Conservation (phyloP, 2,113 vertebrate species). For the Amblyopsis rosae region DNA sequence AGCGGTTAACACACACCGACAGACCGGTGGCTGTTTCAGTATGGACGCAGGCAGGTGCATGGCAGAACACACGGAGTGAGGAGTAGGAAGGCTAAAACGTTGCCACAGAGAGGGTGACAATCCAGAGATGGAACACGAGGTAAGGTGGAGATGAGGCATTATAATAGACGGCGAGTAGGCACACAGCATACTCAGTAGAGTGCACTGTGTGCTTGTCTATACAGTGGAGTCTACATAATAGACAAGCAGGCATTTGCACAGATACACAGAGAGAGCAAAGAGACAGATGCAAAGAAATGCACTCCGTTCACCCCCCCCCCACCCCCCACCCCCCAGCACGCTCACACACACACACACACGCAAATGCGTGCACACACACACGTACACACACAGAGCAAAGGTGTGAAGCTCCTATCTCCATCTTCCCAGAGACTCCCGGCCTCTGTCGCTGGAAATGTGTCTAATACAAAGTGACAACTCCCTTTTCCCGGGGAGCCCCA, state of each 20-base stretch:
- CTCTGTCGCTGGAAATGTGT: slow-evolving; percentile 21
- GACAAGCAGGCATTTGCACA: background rate
- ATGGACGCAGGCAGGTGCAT: slow-evolving; percentile 40
- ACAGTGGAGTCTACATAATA: too few species aligned
- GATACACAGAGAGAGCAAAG: background rate
- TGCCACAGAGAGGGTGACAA: background rate
- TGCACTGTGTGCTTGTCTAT: too few species aligned
- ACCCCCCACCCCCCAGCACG: background rate
- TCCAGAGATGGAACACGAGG: background rate
- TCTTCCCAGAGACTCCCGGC: slow-evolving; percentile 5
- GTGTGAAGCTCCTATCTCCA: slow-evolving; percentile 6
- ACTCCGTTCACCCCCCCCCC: background rate
- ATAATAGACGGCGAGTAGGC: too few species aligned
- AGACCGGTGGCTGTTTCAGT: slow-evolving; percentile 37
- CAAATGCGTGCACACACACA: background rate
- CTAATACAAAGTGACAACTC: slow-evolving; percentile 63
- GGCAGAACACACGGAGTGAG: slow-evolving; percentile 37
- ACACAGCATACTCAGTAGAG: too few species aligned
- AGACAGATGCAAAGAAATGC: background rate
- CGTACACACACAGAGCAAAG: background rate
- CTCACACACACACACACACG: background rate
- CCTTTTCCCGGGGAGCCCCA: slow-evolving; percentile 43
- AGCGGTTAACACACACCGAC: slow-evolving; percentile 38
- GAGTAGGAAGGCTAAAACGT: slow-evolving; percentile 33
- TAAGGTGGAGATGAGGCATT: background rate